phyloP scores from a whole-genome alignment of 2,888 invertebrate species.

The Drosophila ustulata region DNA sequence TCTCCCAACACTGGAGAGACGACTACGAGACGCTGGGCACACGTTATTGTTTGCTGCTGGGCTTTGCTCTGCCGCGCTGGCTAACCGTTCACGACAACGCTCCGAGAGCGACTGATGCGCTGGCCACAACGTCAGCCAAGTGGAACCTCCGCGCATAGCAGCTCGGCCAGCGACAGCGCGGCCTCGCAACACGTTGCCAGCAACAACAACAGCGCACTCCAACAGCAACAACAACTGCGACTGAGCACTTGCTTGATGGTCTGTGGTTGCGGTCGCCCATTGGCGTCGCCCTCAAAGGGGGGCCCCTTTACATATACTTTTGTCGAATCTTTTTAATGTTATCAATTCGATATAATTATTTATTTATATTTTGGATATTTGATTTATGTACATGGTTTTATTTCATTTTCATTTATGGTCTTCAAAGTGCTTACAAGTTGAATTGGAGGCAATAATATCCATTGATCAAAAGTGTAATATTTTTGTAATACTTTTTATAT shows the following conservation, averaged over 20 bases:
- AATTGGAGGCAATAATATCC: no score
- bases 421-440: no score
- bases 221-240: conserved; percentile 12
- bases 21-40: conserved; percentile 37
- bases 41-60: conserved; percentile 41
- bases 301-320: no score
- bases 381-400: no score
- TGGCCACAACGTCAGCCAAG: conserved; percentile 37
- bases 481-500: no score
- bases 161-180: conserved; percentile 25
- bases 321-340: no score
- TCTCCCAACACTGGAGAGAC: conserved; percentile 49
- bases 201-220: conserved; percentile 31
- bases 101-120: conserved; percentile 83
- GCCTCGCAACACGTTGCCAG: conserved; percentile 56
- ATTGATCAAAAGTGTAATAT: no score
- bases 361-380: no score
- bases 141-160: conserved; percentile 43
- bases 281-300: conserved; percentile 24
- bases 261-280: conserved; percentile 35
- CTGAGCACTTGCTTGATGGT: conserved; percentile 29
- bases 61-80: conserved; percentile 51
- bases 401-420: no score
- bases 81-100: conserved; percentile 84
- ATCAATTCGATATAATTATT: no score